These are phyloP conservation scores for Erpornis zantholeuca DNA, from an alignment of 2,113 vertebrate species.

Conservation along the genomic window DNA sequence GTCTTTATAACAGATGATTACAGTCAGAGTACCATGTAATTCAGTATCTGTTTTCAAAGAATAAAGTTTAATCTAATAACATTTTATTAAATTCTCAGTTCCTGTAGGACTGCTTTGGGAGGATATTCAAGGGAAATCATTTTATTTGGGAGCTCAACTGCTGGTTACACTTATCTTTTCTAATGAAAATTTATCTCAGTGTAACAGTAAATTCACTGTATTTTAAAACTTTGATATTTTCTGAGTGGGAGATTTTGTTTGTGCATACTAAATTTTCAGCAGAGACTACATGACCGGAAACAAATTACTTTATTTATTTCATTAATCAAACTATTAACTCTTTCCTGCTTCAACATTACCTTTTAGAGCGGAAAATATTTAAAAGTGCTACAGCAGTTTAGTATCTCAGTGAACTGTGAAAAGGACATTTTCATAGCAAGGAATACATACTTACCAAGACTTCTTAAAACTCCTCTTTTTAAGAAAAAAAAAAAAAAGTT, in stretches of 20 bases:
- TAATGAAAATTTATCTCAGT: slow-evolving; percentile 17
- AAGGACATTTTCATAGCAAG: not conserved
- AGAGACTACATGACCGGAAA: not conserved
- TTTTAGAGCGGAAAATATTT: not conserved
- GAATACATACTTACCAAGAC: not conserved
- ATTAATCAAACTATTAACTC: not conserved
- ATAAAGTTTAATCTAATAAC: slow-evolving; percentile 46
- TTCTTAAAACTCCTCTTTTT: not conserved
- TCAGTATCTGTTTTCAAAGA: slow-evolving; percentile 41
- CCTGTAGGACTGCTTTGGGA: not conserved
- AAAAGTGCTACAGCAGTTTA: not conserved
- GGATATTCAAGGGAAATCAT: slow-evolving; percentile 9
- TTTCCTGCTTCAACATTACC: not conserved
- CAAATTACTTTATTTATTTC: not conserved
- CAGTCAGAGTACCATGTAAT: slow-evolving; percentile 6
- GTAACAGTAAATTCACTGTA: not conserved
- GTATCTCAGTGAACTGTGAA: not conserved
- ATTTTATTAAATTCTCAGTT: slow-evolving; percentile 35
- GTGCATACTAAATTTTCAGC: not conserved
- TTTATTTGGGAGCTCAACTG: not conserved
- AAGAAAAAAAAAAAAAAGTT: not conserved
- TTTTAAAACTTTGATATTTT: not conserved
- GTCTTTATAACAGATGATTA: slow-evolving; percentile 54
- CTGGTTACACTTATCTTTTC: not conserved
- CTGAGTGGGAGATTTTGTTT: not conserved